phyloP scores from a whole-genome alignment of 2,797 vertebrate genomes.

The Prunella strophiata region DNA sequence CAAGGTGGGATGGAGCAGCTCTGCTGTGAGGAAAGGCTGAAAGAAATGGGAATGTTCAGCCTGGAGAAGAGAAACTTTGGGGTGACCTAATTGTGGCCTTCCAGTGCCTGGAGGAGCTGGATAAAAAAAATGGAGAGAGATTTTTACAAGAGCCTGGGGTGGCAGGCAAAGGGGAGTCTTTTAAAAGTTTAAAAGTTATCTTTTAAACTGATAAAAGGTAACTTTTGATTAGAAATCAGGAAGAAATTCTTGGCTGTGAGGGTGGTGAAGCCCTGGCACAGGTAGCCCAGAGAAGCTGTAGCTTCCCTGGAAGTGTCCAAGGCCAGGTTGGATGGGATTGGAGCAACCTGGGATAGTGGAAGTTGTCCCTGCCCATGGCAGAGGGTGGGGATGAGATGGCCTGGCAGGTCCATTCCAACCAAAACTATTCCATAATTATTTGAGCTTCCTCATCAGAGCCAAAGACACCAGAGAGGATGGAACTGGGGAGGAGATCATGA shows the following conservation, averaged over 20 bases:
- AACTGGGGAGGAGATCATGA: not conserved
- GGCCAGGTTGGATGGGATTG: not conserved
- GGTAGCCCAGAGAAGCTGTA: accelerated
- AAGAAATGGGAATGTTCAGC: not conserved
- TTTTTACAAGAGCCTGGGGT: not conserved
- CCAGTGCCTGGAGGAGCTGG: not conserved
- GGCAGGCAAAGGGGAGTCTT: not conserved
- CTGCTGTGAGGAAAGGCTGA: not conserved
- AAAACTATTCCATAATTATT: not conserved
- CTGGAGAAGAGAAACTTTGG: not conserved
- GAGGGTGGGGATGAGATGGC: accelerated
- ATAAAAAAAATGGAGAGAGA: not conserved
- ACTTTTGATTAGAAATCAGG: not conserved
- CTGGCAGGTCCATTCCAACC: not conserved
- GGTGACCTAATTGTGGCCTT: not conserved
- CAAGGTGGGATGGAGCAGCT: not conserved
- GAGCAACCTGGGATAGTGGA: not conserved
- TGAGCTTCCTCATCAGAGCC: not conserved
- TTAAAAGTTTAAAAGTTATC: too few relatives aligned
- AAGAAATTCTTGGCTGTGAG: not conserved
- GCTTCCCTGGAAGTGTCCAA: not conserved
- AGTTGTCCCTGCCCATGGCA: not conserved
- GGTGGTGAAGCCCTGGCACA: accelerated
- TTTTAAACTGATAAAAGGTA: not conserved
- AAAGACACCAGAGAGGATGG: not conserved